Percentiles rank a stretch among this genome's conserved stretches.
These are phyloP conservation scores for Gasterosteus nipponicus DNA, from an alignment of 2,113 vertebrate genomes.

Conservation along the genomic window DNA sequence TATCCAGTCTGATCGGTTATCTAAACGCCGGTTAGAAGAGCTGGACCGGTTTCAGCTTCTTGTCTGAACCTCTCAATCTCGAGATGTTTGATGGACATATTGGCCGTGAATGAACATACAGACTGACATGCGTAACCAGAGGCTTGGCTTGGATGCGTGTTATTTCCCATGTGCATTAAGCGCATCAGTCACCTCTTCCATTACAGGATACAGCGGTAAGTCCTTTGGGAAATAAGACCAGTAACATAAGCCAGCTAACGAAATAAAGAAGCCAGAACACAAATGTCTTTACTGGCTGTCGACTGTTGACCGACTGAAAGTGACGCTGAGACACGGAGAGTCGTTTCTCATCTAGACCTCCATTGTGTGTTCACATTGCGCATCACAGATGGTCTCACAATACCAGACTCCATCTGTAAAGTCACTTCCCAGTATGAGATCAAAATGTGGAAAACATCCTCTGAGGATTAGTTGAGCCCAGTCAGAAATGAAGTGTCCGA, in stretches of 20 bases:
- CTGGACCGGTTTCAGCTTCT: not conserved
- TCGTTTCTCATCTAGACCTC: not conserved
- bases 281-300: not conserved
- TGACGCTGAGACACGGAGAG: not conserved
- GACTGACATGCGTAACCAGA: not conserved
- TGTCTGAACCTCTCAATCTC: not conserved
- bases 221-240: not conserved
- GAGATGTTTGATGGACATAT: not conserved
- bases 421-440: not conserved
- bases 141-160: not conserved
- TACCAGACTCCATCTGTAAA: not conserved
- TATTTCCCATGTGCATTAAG: not conserved
- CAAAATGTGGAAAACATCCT: not conserved
- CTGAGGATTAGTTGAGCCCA: not conserved
- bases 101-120: not conserved
- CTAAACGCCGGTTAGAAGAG: not conserved
- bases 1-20: not conserved
- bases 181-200: not conserved
- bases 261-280: constrained; percentile 6
- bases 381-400: not conserved
- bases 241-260: not conserved
- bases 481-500: not conserved
- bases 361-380: not conserved
- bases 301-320: not conserved
- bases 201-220: not conserved